These are phyloP conservation scores for Balearica regulorum DNA, from an alignment of 2,797 vertebrate genomes.

Conservation along the genomic window DNA sequence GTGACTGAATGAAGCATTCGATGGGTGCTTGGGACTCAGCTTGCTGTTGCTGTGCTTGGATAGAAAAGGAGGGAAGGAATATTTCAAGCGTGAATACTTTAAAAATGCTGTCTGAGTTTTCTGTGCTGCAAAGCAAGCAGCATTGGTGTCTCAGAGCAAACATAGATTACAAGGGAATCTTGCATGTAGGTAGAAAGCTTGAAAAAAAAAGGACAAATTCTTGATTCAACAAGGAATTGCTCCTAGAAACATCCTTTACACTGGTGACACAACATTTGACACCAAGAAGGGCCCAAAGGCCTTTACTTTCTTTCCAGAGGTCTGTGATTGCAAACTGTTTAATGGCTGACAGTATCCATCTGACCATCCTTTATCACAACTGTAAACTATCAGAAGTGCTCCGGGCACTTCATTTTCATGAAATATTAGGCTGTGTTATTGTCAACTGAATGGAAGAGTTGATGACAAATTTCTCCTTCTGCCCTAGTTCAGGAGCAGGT, in stretches of 20 bases:
- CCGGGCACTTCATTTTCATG: slow-evolving; percentile 92
- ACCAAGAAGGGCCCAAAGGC: slow-evolving; percentile 66
- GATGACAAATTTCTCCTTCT: slow-evolving; percentile 89
- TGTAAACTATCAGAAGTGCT: slow-evolving; percentile 83
- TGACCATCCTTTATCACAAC: slow-evolving; percentile 72
- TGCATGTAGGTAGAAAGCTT: background rate
- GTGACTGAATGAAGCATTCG: background rate
- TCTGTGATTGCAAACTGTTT: slow-evolving; percentile 56
- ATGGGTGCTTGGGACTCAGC: background rate
- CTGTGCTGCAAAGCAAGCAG: background rate
- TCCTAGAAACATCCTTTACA: slow-evolving; percentile 57
- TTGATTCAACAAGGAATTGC: slow-evolving; percentile 31
- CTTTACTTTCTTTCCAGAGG: slow-evolving; percentile 69
- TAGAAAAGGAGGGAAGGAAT: background rate
- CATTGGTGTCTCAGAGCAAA: background rate
- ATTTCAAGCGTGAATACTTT: background rate
- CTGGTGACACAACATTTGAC: slow-evolving; percentile 67
- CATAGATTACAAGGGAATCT: background rate
- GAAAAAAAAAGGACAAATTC: background rate
- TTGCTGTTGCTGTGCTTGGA: background rate
- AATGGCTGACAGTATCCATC: slow-evolving; percentile 60
- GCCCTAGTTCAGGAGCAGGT: slow-evolving; percentile 74
- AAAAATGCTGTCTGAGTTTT: background rate
- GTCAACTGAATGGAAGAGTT: slow-evolving; percentile 82
- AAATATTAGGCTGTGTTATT: slow-evolving; percentile 88